Evolutionary conservation across 2,888 invertebrate genomes (phyloP).

Genomic region (Polyommatus icarus): DNA sequence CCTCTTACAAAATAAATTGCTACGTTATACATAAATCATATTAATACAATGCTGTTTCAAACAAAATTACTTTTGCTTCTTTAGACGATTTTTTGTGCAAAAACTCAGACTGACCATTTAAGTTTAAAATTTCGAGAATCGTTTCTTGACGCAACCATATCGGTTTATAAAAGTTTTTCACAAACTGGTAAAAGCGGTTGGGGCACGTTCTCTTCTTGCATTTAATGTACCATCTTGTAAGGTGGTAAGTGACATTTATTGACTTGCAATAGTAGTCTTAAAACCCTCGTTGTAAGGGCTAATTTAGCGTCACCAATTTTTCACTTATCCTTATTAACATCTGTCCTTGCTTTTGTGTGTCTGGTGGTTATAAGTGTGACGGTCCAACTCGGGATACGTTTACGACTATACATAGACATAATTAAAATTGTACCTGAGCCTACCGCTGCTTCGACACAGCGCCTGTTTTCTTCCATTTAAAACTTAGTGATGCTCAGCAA

Average conservation of each 20-base stretch:
- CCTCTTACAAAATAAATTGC: not conserved
- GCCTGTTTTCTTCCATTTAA: slow-evolving; percentile 23
- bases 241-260: slow-evolving; percentile 50
- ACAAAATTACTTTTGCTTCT: not conserved
- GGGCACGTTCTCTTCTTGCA: slow-evolving; percentile 75
- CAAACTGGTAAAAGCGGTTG: slow-evolving; percentile 70
- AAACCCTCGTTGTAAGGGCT: slow-evolving; percentile 51
- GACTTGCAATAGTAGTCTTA: slow-evolving; percentile 55
- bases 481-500: not conserved
- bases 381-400: slow-evolving; percentile 72
- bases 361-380: slow-evolving; percentile 75
- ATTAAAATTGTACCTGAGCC: slow-evolving; percentile 75
- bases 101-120: slow-evolving; percentile 24
- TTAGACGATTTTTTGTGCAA: not conserved
- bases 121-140: slow-evolving; percentile 33
- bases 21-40: not conserved
- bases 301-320: slow-evolving; percentile 35
- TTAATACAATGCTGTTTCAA: not conserved
- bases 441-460: slow-evolving; percentile 45
- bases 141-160: slow-evolving; percentile 39
- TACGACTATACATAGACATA: slow-evolving; percentile 65
- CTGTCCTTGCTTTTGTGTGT: slow-evolving; percentile 70
- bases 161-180: slow-evolving; percentile 54
- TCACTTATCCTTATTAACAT: slow-evolving; percentile 54
- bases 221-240: slow-evolving; percentile 53